These are phyloP conservation scores for Drosophila quadrilineata DNA, from an alignment of 1,140 invertebrate species.

Conservation along the genomic window DNA sequence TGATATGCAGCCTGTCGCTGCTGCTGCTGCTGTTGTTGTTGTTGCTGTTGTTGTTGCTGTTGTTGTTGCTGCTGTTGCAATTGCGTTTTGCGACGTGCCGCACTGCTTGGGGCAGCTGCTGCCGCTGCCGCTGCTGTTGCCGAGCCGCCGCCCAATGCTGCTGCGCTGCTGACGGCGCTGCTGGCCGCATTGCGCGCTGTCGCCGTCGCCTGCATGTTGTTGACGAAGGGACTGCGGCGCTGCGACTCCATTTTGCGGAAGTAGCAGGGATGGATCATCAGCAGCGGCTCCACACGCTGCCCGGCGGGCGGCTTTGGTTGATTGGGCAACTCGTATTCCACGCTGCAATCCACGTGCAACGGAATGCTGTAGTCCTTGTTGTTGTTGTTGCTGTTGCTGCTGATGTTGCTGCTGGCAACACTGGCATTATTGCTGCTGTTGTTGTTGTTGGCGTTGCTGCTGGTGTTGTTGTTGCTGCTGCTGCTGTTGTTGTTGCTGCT, in stretches of 20 bases:
- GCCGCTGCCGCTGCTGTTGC: slow-evolving; percentile 32
- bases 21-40: slow-evolving; percentile 45
- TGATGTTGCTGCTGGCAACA: slow-evolving; percentile 20
- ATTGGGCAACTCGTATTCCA: slow-evolving; percentile 91
- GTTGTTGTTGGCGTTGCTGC: slow-evolving; percentile 35
- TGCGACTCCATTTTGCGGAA: slow-evolving; percentile 90
- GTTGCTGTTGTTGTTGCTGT: slow-evolving; percentile 59
- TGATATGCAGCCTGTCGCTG: slow-evolving; percentile 52
- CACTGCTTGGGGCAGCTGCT: slow-evolving; percentile 52
- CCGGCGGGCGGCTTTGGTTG: slow-evolving; percentile 90
- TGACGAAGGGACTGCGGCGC: slow-evolving; percentile 88
- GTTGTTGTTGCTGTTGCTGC: slow-evolving; percentile 15
- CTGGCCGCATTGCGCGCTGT: slow-evolving; percentile 45
- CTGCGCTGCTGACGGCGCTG: slow-evolving; percentile 55
- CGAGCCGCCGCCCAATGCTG: slow-evolving; percentile 49
- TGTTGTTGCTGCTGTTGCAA: slow-evolving; percentile 64
- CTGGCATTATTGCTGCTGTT: slow-evolving; percentile 7
- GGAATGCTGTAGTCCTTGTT: slow-evolving; percentile 89
- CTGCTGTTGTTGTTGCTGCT: slow-evolving; percentile 33
- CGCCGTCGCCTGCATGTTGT: slow-evolving; percentile 83
- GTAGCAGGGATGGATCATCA: slow-evolving; percentile 93
- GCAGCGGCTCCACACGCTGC: slow-evolving; percentile 87
- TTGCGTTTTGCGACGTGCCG: slow-evolving; percentile 54
- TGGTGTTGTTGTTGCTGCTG: slow-evolving; percentile 47
- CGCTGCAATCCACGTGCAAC: slow-evolving; percentile 91